Evolutionary conservation across 2,888 invertebrate genomes (phyloP), one percentile per base, ranked within the genome.

Genomic region (Pterostichus niger): DNA sequence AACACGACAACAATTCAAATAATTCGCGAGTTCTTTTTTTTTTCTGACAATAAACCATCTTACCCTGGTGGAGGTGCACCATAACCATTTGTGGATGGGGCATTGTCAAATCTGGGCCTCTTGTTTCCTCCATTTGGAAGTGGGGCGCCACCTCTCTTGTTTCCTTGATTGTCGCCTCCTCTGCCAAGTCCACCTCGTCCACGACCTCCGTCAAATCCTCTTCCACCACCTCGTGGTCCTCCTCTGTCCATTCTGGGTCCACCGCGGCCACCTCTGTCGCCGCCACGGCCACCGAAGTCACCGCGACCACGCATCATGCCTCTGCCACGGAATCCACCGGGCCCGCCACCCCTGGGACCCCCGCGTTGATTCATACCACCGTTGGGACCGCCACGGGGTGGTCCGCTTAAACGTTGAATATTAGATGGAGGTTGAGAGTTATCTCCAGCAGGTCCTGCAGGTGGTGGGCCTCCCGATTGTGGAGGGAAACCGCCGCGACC

Each of bases 51-150:
- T 17, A 11, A 13, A 17, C 24, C 24, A 3, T 24, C 68, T 71
- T 10, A 71, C 68, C 68, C 84, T 79, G 84, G 84, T 84, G 87
- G 87, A 73, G 84, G 84, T 33, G 84, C 84, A 76, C 87, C 87
- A 83, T 86, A 88, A 82, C 88, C 88, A 85, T 88, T 88, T 76
- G 87, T 86, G 10, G 86, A 84, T 54, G 85, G 85, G 44, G 86
- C 85, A 83, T 87, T 87, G 49, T 88, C 88, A 83, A 87, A 88
- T 73, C 88, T 84, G 6, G 87, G 87, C 76, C 88, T 86, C 82
- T 88, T 88, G 0, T 85, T 84, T 49, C 84, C 84, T 52, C 83
- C 83, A 56, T 82, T 84, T 17, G 84, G 73, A 7, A 83, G 82
- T 31, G 82, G 83, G 15, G 84, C 84, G 6, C 84, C 77, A 9